A percentile compares a stretch with the other conserved stretches of the same genome.
Conservation (phyloP, 2,797 vertebrate species). For the Malurus leucopterus region DNA sequence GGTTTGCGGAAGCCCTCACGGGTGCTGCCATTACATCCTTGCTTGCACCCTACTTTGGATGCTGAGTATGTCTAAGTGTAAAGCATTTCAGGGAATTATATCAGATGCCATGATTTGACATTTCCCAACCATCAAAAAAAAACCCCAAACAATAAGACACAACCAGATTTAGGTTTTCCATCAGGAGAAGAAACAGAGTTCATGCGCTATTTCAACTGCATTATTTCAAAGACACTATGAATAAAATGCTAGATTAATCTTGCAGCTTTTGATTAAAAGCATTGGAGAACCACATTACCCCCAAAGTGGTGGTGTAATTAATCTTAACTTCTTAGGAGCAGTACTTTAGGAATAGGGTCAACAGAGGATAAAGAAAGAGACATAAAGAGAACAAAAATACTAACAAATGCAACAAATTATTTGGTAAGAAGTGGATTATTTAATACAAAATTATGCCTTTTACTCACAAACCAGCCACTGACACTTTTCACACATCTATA, state of each 20-base stretch:
- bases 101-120: not conserved
- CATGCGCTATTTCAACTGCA: not conserved
- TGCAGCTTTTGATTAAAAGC: not conserved
- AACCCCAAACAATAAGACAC: not conserved
- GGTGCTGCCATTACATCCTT: not conserved
- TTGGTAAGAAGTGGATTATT: not conserved
- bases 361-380: not conserved
- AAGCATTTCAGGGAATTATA: not conserved
- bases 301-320: not conserved
- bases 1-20: not conserved
- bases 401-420: not conserved
- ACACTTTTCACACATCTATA: not conserved
- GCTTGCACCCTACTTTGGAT: not conserved
- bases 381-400: not conserved
- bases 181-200: not conserved
- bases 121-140: not conserved
- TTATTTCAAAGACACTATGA: not conserved
- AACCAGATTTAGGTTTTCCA: not conserved
- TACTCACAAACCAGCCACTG: not conserved
- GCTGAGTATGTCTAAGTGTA: not conserved
- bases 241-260: not conserved
- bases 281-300: not conserved
- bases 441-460: not conserved
- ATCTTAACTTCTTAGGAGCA: not conserved
- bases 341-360: not conserved